A percentile compares a stretch with the other conserved stretches of the same genome.
These are phyloP conservation scores for Cydia amplana DNA, from an alignment of 1,140 invertebrate genomes.

Conservation along the genomic window DNA sequence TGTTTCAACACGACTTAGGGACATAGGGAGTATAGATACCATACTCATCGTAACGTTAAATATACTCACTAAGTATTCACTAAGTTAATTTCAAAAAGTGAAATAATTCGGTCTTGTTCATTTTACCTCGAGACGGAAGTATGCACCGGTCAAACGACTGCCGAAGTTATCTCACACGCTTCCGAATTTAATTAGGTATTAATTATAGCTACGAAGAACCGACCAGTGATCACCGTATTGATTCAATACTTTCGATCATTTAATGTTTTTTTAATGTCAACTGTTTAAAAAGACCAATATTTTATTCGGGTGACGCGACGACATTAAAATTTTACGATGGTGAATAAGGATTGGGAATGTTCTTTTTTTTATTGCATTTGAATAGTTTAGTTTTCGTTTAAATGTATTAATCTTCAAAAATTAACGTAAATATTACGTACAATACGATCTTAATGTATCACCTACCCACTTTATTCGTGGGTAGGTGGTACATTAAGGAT, in stretches of 20 bases:
- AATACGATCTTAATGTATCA: too few species aligned
- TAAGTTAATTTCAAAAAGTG: not conserved
- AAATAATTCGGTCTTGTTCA: not conserved
- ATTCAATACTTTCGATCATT: not conserved
- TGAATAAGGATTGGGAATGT: not conserved
- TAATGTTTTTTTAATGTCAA: not conserved
- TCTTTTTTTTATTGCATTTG: constrained; percentile 20
- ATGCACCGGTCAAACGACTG: constrained; percentile 42
- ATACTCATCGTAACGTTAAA: too few species aligned
- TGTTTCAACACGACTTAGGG: too few species aligned
- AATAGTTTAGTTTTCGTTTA: not conserved
- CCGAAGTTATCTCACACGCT: constrained; percentile 49
- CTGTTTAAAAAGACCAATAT: not conserved
- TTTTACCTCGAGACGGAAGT: constrained; percentile 37
- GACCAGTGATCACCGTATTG: not conserved
- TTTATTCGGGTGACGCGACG: not conserved
- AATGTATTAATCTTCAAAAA: not conserved
- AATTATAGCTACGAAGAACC: not conserved
- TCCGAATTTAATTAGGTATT: not conserved
- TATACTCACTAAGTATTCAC: too few species aligned
- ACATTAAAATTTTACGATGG: constrained; percentile 23
- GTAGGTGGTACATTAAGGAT: too few species aligned
- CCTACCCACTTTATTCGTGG: too few species aligned
- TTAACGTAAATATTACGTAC: not conserved
- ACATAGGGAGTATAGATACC: too few species aligned